A percentile compares a stretch with the other conserved stretches of the same genome.
These are phyloP conservation scores for Nemoura dubitans DNA, from an alignment of 2,888 invertebrate genomes.

Conservation along the genomic window DNA sequence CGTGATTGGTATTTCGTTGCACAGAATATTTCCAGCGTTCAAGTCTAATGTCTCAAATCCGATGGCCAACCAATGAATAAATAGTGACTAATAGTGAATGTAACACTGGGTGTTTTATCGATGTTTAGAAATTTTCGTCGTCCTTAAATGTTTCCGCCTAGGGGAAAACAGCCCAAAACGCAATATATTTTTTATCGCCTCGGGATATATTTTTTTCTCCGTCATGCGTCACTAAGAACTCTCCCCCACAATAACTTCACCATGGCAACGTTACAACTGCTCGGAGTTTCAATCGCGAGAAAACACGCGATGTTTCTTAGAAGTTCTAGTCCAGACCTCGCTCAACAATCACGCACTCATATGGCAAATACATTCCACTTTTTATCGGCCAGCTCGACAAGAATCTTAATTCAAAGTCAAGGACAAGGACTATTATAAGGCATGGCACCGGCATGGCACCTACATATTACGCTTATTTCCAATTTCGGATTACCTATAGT, in stretches of 20 bases:
- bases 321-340: neutral
- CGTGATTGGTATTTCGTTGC: no score
- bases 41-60: no score
- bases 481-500: neutral
- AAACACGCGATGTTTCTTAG: neutral
- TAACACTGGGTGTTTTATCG: no score
- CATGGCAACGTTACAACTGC: neutral
- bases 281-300: neutral
- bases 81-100: no score
- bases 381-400: neutral
- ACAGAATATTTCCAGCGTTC: no score
- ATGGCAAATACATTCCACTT: neutral
- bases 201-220: neutral
- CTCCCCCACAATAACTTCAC: neutral
- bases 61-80: no score
- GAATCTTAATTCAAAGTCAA: slow-evolving; percentile 7
- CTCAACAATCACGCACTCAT: neutral
- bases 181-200: neutral
- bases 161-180: neutral
- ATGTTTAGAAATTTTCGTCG: neutral
- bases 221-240: neutral
- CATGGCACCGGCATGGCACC: neutral
- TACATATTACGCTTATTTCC: neutral
- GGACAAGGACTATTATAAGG: neutral
- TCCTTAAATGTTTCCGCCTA: neutral